A percentile compares a stretch with the other conserved stretches of the same genome.
phyloP scores from a whole-genome alignment of 2,888 invertebrate genomes.

The Allolobophora icterica region DNA sequence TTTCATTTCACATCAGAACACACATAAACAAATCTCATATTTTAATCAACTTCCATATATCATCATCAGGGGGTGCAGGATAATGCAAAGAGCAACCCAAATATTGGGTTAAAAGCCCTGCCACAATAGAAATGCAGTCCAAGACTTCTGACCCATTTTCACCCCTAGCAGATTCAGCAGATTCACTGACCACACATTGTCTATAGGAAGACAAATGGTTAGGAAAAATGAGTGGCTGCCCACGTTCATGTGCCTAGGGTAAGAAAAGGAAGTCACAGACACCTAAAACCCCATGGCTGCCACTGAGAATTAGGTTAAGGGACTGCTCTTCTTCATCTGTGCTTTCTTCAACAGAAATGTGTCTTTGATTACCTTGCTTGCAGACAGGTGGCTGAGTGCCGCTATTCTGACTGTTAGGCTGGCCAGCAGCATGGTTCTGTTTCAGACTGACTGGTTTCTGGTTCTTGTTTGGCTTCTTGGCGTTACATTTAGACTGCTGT shows the following conservation, averaged over 20 bases:
- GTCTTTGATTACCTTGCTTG: not conserved
- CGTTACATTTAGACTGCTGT: not conserved
- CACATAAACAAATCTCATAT: no score
- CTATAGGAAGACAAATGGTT: not conserved
- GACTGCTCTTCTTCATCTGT: not conserved
- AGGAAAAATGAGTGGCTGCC: not conserved
- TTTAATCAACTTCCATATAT: no score
- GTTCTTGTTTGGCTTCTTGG: conserved; percentile 11
- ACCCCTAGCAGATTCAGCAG: not conserved
- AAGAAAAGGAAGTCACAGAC: not conserved
- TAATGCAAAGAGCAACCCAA: no score
- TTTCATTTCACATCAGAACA: no score
- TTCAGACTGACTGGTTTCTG: not conserved
- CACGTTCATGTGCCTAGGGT: not conserved
- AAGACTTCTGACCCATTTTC: not conserved
- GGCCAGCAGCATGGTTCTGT: not conserved
- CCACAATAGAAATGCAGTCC: not conserved
- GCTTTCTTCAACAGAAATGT: not conserved
- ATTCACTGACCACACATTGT: not conserved
- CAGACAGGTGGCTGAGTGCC: not conserved
- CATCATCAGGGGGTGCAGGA: no score
- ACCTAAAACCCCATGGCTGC: not conserved
- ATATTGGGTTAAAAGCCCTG: no score
- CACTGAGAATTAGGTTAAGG: not conserved
- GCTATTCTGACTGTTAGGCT: not conserved